phyloP scores from a whole-genome alignment of 2,797 vertebrate species.

The Pseudochromis fuscus region DNA sequence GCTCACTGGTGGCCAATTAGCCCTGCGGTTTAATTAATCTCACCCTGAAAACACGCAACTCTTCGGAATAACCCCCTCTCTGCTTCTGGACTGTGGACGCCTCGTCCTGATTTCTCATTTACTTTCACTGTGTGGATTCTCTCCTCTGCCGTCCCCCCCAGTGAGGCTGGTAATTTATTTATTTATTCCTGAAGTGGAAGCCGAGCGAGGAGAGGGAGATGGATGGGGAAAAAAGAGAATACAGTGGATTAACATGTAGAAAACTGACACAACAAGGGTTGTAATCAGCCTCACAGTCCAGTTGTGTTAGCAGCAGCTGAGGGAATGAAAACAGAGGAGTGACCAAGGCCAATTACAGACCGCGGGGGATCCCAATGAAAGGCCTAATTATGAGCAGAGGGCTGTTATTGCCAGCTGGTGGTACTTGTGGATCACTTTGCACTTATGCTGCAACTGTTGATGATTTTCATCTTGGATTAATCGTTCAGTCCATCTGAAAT shows the following conservation, averaged over 20 bases:
- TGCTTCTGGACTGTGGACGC: not conserved
- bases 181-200: conserved; percentile 57
- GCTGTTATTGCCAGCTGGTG: not conserved
- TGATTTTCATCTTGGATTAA: not conserved
- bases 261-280: not conserved
- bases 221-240: not conserved
- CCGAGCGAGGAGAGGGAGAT: conserved; percentile 4
- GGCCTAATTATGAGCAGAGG: conserved; percentile 21
- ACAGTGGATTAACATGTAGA: conserved; percentile 13
- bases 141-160: conserved; percentile 36
- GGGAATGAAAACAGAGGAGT: not conserved
- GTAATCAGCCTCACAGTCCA: not conserved
- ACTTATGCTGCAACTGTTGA: not conserved
- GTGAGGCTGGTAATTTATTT: conserved; percentile 46
- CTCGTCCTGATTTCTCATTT: conserved; percentile 31
- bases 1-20: conserved; percentile 43
- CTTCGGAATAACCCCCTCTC: not conserved
- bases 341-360: conserved; percentile 16
- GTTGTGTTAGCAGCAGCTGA: not conserved
- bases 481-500: too few species aligned
- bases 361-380: conserved; percentile 44
- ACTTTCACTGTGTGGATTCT: conserved; percentile 29
- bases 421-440: not conserved
- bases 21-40: conserved; percentile 32
- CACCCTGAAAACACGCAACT: conserved; percentile 9